Conservation (phyloP, 2,888 invertebrate genomes). For the Ditula angustiorana region DNA sequence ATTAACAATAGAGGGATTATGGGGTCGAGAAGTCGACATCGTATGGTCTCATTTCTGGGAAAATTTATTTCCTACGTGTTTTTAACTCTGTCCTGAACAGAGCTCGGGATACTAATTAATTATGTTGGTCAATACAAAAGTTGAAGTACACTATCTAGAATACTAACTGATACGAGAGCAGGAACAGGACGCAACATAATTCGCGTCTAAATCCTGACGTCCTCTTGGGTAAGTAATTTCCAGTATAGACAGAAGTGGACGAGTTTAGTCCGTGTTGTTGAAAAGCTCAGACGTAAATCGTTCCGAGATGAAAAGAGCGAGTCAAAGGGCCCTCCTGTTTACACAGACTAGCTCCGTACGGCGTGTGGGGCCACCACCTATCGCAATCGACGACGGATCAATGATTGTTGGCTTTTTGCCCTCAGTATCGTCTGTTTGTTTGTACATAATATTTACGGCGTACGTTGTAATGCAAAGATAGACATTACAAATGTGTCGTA, state of each 20-base stretch:
- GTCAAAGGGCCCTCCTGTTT: conserved; percentile 59
- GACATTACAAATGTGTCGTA: conserved; percentile 25
- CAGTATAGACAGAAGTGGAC: conserved; percentile 52
- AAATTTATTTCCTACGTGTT: no score
- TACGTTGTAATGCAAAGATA: conserved; percentile 28
- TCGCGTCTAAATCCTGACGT: neutral
- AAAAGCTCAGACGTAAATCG: conserved; percentile 61
- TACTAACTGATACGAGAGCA: neutral
- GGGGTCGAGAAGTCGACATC: no score
- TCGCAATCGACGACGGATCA: conserved; percentile 40
- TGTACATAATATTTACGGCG: conserved; percentile 35
- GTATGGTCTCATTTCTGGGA: no score
- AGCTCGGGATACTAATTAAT: no score
- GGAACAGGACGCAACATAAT: neutral
- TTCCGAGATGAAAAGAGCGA: conserved; percentile 59
- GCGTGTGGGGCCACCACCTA: conserved; percentile 32
- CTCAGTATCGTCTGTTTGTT: conserved; percentile 27
- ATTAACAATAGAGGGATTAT: no score
- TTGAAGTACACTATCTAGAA: no score
- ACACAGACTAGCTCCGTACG: conserved; percentile 45
- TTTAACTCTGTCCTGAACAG: no score
- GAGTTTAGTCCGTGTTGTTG: conserved; percentile 58
- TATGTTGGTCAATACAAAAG: no score
- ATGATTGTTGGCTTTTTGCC: conserved; percentile 40
- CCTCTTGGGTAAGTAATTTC: conserved; percentile 47